Evolutionary conservation across 1,140 invertebrate species (phyloP), one percentile per base, ranked within the genome.

Genomic region (Zelostemma sp.): DNA sequence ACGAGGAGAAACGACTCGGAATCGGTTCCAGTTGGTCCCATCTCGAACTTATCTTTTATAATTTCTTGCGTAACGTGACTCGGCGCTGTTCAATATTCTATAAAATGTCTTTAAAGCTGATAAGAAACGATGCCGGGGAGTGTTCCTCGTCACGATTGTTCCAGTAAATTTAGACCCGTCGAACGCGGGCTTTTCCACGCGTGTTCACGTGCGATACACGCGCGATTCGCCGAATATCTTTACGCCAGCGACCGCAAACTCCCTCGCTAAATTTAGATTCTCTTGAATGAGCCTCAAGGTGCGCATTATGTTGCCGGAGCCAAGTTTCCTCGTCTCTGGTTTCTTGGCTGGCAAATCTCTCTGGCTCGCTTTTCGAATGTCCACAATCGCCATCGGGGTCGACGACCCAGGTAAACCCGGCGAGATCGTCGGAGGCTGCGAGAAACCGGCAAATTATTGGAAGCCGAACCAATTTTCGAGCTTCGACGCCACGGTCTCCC

Each of bases 241-340:
- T 61, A 72, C 61, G 69, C 40, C 40, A 48, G 11, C 5, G 59
- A 28, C 59, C 64, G 67, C 68, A 74, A n/a, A 73, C 73, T 72
- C 75, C 62, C 66, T 65, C 68, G 69, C 72, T 79, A 80, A 78
- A 79, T 77, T 80, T 77, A 78, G 78, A 55, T 68, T 69, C 62
- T 56, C 58, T 69, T 79, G 75, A 77, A 80, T 79, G 74, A 78
- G 69, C 41, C 60, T 69, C 49, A 77, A 72, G 72, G 72, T 63
- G 56, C 72, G 58, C 53, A 47, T 57, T 46, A 48, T 50, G 59
- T 56, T 47, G 57, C 19, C 38, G 40, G 58, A 59, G 75, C 60
- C 72, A 73, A 71, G 69, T 68, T 75, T 67, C 73, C 68, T 68
- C 70, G 64, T 71, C 68, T 73, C 59, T 68, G 62, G 62, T 71